Evolutionary conservation across 1,140 invertebrate genomes (phyloP), one percentile per base, ranked within the genome.

Genomic region (Mya arenaria): DNA sequence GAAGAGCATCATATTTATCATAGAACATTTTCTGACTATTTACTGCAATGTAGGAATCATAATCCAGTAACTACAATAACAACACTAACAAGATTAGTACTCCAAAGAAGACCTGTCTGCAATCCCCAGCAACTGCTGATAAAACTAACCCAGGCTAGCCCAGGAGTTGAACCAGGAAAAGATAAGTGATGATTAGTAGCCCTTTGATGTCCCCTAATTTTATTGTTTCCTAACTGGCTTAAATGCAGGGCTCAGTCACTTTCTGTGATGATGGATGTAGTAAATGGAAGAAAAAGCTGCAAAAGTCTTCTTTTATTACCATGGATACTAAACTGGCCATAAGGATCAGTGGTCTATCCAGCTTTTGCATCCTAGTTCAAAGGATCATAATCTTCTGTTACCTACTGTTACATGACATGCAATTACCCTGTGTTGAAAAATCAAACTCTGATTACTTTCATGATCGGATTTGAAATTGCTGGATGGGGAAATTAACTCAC

Each of bases 61-160:
- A 78, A 78, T 78, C 75, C 28, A 52, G 75, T 78, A 55, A 58
- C 75, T 25, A 56, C 62, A 23, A 37, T 78, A 66, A 62, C n/a
- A n/a, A n/a, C n/a, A n/a, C n/a, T 78, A 66, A 62, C 36, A 32
- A 39, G 73, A 75, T 75, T 75, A 77, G 41, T 5, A 52, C 10
- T 52, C 48, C 2, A n/a, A 23, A 52, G 25, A 23, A 23, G 41
- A 3, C 48, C 48, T 23, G 25, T 52, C 48, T 52, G 17, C 1
- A 10, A 52, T 1, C 48, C 48, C 48, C 19, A 52, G 17, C 19
- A 52, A 17, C 19, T 17, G 25, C 19, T n/a, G 48, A 52, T 52
- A 52, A 52, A n/a, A n/a, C n/a, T n/a, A n/a, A n/a, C n/a, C n/a
- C n/a, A n/a, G n/a, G n/a, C n/a, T n/a, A n/a, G n/a, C n/a, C n/a